Base-by-base conservation (phyloP, 2,113 vertebrate species). In the Psettodes erumei region DNA sequence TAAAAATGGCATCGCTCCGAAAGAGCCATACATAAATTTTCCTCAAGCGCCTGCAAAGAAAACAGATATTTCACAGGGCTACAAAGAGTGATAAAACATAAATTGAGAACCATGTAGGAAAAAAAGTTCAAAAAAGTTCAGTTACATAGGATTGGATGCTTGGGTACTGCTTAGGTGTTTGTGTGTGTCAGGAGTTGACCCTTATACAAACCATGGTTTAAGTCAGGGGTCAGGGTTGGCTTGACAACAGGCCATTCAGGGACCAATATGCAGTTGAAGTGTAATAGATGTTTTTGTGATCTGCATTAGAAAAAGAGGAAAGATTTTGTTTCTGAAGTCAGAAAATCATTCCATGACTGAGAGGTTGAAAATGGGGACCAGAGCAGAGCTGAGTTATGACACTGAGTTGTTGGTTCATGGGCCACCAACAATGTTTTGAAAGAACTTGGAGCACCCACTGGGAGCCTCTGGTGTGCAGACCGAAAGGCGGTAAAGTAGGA, bases 21-120 rank as follows among this genome's bases (percentile, higher is more conserved):
- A 61, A 67, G 43, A 35, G 55, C 40, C 67, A 45, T 51, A 32
- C 19, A 51, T 70, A 59, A 0, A 65, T 70, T 70, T 81, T 25
- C 59, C 16, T 25, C 51, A 71, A 56, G 48, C 19, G 42, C 71
- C 38, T 28, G 48, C 59, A 19, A 35, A 11, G 9, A 60, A 35
- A 38, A 61, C 28, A 1, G 4, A 72, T 35, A 35, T 45, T 60
- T 60, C 13, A 59, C 1, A 21, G 23, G 21, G 27, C 25, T 27
- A n/a, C 9, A 45, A 51, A 69, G 48, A 28, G 18, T 40, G 8
- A 43, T 37, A 5, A 8, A 53, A 21, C 9, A 23, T 12, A 11
- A 23, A n/a, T 18, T 28, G 23, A 27, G 32, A 67, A 72, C 33
- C 33, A 45, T 21, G 27, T 19, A 59, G 15, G 27, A 43, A 9